Conservation (phyloP, 35 echinoderm and acorn worm species). For the Strongylocentrotus purpuratus region DNA sequence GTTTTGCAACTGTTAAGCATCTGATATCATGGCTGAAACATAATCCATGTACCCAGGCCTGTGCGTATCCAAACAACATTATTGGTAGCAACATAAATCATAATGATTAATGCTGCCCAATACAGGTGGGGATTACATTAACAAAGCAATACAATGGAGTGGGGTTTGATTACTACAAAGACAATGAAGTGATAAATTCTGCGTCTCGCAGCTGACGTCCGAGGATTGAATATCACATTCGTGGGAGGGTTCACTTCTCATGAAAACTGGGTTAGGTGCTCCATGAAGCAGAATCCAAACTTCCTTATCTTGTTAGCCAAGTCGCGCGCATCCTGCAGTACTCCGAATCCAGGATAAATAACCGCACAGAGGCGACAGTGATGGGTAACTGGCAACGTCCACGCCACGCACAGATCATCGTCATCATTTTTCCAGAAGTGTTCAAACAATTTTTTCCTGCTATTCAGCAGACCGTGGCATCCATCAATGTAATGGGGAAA, state of each 20-base stretch:
- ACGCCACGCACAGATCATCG: background rate
- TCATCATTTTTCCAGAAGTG: background rate
- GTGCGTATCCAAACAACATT: no score
- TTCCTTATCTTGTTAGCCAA: background rate
- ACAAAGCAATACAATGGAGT: background rate
- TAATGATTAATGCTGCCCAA: background rate
- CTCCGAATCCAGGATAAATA: background rate
- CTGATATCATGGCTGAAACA: no score
- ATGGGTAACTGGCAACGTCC: background rate
- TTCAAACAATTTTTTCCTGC: slow-evolving; percentile 11
- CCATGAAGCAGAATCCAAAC: background rate
- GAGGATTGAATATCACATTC: background rate
- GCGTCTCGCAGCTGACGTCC: background rate
- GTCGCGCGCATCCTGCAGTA: background rate
- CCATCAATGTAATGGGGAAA: slow-evolving; percentile 3
- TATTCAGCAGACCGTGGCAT: background rate
- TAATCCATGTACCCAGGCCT: no score
- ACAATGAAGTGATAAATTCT: background rate
- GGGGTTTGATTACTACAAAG: background rate
- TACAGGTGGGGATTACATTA: background rate
- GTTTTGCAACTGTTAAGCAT: no score
- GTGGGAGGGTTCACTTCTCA: background rate
- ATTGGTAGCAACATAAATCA: no score
- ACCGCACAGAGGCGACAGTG: background rate
- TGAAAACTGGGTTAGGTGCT: background rate